Evolutionary conservation across 2,797 vertebrate genomes (phyloP), one percentile per base, ranked within the genome.

Genomic region (Myotis findleyi): DNA sequence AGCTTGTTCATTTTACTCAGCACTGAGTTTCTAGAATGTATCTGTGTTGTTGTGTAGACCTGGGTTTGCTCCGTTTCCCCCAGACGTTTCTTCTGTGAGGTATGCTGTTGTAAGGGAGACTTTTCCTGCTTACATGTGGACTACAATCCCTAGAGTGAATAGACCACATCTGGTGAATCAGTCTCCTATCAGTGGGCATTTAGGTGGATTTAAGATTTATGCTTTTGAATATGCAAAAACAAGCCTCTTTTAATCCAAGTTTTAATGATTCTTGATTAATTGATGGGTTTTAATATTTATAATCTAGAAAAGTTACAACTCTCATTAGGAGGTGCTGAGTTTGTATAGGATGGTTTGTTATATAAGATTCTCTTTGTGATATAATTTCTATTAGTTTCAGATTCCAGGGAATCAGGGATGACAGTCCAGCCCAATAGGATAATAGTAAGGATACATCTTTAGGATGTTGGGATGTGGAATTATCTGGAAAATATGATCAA

Each of bases 321-420:
- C 16, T 80, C 33, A n/a, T 86, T 33, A 36, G 62, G 59, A 79
- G 51, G 25, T 55, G 27, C 9, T 73, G 17, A 13, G 21, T 62
- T 95, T 93, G 41, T 55, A 12, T 27, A 51, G 11, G 57, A 7
- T 41, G 47, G 5, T 30, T 82, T 89, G n/a, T 38, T 81, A 9
- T 27, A 49, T 1, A 21, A 71, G 49, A 57, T 59, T 25, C 33
- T 95, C 20, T 68, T 69, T 23, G 3, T 72, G 62, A 82, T n/a
- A 44, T 49, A 49, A 76, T 87, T 95, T 91, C 10, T 80, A 0
- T 93, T 87, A 30, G n/a, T 81, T 95, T 87, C 21, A 59, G 4
- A 47, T 89, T 89, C 33, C 6, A 89, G 38, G 69, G 36, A 87
- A 75, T 59, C 3, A 12, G 6, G 6, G 9, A 62, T 94, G 53